These are phyloP conservation scores for Dromiciops gliroides DNA, from an alignment of 2,113 vertebrate genomes.

Conservation along the genomic window DNA sequence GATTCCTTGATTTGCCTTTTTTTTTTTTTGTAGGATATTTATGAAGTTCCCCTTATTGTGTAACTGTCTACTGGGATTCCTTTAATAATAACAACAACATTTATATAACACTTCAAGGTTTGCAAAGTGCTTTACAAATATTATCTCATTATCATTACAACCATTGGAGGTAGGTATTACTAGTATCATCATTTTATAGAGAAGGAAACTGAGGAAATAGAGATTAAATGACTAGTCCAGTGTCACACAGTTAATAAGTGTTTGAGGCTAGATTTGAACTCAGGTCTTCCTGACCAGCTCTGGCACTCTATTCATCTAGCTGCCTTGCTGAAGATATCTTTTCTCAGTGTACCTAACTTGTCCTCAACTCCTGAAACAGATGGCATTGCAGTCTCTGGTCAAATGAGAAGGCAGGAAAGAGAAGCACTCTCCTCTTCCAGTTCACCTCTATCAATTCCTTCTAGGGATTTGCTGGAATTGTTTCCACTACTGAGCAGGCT, in stretches of 20 bases:
- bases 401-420: too few species aligned
- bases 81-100: neutral
- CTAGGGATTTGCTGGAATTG: too few species aligned
- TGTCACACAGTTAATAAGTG: neutral
- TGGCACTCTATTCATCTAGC: neutral
- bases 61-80: neutral
- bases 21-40: too few species aligned
- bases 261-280: neutral
- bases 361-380: too few species aligned
- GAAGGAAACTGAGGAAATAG: neutral
- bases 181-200: neutral
- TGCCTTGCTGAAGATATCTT: neutral
- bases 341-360: neutral
- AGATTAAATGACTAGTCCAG: neutral
- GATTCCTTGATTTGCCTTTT: neutral
- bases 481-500: too few species aligned
- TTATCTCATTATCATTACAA: neutral
- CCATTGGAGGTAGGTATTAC: neutral
- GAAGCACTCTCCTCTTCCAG: too few species aligned
- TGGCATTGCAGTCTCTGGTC: too few species aligned
- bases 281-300: neutral
- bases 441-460: too few species aligned
- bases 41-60: neutral
- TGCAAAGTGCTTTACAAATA: neutral
- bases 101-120: neutral